Conservation (phyloP, 2,113 vertebrate genomes). For the Phrynosoma platyrhinos region DNA sequence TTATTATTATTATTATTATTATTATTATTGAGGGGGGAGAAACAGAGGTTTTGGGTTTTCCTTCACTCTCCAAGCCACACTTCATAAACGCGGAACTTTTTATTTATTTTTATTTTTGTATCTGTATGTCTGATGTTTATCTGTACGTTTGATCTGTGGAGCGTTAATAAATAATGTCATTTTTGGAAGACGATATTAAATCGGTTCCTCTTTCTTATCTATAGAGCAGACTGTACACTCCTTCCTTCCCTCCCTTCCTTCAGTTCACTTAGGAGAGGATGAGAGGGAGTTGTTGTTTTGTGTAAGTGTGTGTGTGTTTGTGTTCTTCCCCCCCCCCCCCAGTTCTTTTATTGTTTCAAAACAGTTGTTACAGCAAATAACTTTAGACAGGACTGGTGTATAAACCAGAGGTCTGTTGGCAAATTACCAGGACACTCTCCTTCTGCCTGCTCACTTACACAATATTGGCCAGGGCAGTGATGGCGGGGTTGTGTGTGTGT, state of each 20-base stretch:
- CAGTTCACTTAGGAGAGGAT: not conserved
- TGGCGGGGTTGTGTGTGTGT: not conserved
- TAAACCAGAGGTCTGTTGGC: constrained; percentile 50
- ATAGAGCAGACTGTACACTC: not conserved
- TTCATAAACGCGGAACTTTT: too few relatives aligned
- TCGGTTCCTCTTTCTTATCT: not conserved
- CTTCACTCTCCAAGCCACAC: too few relatives aligned
- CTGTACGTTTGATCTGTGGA: too few relatives aligned
- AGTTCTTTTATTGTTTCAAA: constrained; percentile 48
- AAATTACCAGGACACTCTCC: constrained; percentile 32
- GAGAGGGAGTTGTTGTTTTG: not conserved
- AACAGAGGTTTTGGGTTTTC: too few relatives aligned
- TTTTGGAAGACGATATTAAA: too few relatives aligned
- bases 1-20: too few relatives aligned
- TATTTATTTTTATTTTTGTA: too few relatives aligned
- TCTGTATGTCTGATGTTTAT: too few relatives aligned
- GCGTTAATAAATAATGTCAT: too few relatives aligned
- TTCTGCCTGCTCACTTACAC: constrained; percentile 46
- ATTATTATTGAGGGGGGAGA: too few relatives aligned
- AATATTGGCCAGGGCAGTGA: not conserved
- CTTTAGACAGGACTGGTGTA: constrained; percentile 50
- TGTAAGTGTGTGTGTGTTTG: not conserved
- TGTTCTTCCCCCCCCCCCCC: not conserved
- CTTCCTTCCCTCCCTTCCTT: not conserved
- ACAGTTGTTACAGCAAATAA: constrained; percentile 64